phyloP scores from a whole-genome alignment of 2,888 invertebrate species.

The Agrochola circellaris region DNA sequence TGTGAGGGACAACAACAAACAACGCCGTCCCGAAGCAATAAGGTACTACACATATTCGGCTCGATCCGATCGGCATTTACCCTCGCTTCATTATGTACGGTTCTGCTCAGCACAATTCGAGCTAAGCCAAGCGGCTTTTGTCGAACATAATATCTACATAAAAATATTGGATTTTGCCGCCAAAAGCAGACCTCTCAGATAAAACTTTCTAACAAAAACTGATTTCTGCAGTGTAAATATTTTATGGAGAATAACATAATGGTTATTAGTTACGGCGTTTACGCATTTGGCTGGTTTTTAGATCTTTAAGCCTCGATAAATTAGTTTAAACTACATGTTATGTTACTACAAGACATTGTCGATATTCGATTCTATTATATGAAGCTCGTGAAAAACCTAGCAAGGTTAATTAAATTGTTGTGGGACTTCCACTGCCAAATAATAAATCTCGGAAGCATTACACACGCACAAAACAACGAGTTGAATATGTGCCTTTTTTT shows the following conservation, averaged over 20 bases:
- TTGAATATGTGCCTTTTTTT: too few relatives aligned
- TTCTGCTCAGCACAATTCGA: neutral
- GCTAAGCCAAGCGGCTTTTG: too few relatives aligned
- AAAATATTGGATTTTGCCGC: neutral
- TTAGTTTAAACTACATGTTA: neutral
- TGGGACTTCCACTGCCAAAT: neutral
- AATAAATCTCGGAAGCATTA: neutral
- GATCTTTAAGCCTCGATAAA: neutral
- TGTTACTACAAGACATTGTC: neutral
- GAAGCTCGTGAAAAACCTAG: constrained; percentile 1
- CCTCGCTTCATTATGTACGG: neutral
- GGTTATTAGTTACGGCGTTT: neutral
- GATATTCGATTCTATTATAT: neutral
- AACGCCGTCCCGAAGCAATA: neutral
- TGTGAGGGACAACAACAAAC: neutral
- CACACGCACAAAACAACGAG: neutral
- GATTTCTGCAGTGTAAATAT: neutral
- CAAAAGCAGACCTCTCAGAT: neutral
- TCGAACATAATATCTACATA: neutral
- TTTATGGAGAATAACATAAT: neutral
- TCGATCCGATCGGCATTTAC: neutral
- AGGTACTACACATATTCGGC: neutral
- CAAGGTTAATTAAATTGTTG: constrained; percentile 3
- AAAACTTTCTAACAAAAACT: too few relatives aligned
- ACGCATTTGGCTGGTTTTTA: neutral